A percentile compares a stretch with the other conserved stretches of the same genome.
Evolutionary conservation across 2,797 vertebrate species (phyloP).

Genomic region (Luscinia luscinia): DNA sequence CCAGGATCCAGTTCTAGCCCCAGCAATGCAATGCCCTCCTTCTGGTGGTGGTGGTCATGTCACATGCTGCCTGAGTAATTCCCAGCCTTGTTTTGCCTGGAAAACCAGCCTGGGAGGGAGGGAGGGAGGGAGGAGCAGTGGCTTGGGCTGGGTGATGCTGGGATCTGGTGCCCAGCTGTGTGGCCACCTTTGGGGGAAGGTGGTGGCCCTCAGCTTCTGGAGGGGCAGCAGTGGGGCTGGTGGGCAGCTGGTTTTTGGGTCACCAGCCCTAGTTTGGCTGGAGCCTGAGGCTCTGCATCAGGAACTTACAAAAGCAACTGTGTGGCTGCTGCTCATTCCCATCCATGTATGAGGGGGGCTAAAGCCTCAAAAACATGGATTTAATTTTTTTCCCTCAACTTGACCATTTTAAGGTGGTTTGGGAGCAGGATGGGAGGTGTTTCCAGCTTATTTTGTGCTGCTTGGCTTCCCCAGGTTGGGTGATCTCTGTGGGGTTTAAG

Average conservation of each 20-base stretch:
- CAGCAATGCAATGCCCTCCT: background rate
- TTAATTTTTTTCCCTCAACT: background rate
- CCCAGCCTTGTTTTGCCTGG: slow-evolving; percentile 26
- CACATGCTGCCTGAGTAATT: slow-evolving; percentile 37
- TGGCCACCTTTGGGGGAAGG: background rate
- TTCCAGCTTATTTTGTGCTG: background rate
- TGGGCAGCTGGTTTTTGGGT: background rate
- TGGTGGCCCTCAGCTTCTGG: background rate
- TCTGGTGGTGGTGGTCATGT: slow-evolving; percentile 22
- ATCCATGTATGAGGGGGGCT: fast-evolving
- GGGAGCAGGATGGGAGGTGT: background rate
- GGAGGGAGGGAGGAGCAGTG: background rate
- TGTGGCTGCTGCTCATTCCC: background rate
- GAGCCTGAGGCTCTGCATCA: background rate
- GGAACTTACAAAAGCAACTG: background rate
- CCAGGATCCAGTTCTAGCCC: slow-evolving; percentile 31
- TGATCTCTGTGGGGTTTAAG: background rate
- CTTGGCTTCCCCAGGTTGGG: background rate
- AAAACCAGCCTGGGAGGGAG: slow-evolving; percentile 17
- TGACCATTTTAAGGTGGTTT: background rate
- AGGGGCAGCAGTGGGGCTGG: background rate
- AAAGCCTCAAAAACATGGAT: background rate
- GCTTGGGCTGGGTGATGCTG: background rate
- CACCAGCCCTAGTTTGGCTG: background rate
- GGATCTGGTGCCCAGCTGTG: fast-evolving